These are phyloP conservation scores for Helobdella robusta DNA, from an alignment of 2,888 invertebrate genomes.

Conservation along the genomic window DNA sequence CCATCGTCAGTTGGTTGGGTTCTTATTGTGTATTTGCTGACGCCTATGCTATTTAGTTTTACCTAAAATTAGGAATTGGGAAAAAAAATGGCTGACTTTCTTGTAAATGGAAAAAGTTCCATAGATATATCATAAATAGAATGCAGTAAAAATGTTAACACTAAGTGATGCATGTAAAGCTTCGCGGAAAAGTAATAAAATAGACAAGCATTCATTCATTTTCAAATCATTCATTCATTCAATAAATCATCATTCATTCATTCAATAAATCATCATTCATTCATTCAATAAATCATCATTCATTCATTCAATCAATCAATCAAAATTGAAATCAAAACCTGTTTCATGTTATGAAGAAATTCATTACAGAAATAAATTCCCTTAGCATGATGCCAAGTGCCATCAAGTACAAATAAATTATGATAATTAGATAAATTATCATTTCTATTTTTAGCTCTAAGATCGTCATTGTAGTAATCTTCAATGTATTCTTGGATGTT, in stretches of 20 bases:
- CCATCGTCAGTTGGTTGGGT: constrained; percentile 86
- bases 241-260: too few relatives aligned
- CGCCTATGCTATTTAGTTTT: constrained; percentile 63
- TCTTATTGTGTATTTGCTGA: constrained; percentile 79
- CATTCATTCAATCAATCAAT: too few relatives aligned
- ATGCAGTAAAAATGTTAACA: too few relatives aligned
- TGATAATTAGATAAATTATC: background rate
- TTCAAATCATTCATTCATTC: too few relatives aligned
- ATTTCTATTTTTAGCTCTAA: background rate
- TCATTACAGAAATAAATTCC: constrained; percentile 76
- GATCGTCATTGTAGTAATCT: background rate
- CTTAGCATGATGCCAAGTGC: constrained; percentile 91
- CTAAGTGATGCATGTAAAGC: too few relatives aligned
- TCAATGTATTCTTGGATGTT: constrained; percentile 37
- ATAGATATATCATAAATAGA: too few relatives aligned
- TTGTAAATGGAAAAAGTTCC: too few relatives aligned
- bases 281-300: too few relatives aligned
- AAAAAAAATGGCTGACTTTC: too few relatives aligned
- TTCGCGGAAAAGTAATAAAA: too few relatives aligned
- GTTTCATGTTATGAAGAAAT: constrained; percentile 63
- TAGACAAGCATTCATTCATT: too few relatives aligned
- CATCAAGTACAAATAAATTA: constrained; percentile 78
- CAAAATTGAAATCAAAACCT: constrained; percentile 50
- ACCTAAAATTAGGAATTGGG: constrained; percentile 56
- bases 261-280: too few relatives aligned